Base-by-base conservation (phyloP, 2,797 vertebrate species). In the Acridotheres tristis region DNA sequence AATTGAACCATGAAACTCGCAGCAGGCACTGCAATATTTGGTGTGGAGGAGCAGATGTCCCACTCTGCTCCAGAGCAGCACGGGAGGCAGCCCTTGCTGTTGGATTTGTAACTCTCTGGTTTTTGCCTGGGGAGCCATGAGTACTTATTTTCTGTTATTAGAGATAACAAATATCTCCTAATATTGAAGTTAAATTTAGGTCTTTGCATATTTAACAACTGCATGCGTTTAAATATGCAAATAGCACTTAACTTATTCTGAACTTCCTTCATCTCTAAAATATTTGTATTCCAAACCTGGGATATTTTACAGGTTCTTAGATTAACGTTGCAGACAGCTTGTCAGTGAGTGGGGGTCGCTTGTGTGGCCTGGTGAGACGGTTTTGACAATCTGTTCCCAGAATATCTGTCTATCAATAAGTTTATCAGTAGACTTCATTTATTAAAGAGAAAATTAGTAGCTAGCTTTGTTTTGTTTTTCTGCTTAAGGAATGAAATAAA, bases 361-460 rank as follows among this genome's bases (percentile, higher is more conserved):
- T 71, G n/a, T 66, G 72, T 91, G 88, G 48, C 74, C 90, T 93
- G 79, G 17, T 93, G 88, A 94, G 40, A 80, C 2, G 1, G 55
- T 92, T 84, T 66, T 88, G 79, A 85, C 88, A 89, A 89, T 93
- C 85, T 80, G 78, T 82, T 94, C 45, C 63, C 51, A 84, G 84
- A 87, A 61, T 90, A 94, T 76, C 77, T 91, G 65, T 88, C 93
- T 69, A 63, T 85, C 71, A 85, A 25, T 63, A 87, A 80, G 21
- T 95, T 93, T 90, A 77, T 86, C 48, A 74, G 66, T 18, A 82
- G 42, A 29, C 18, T 66, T 86, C 2, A 3, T 87, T 94, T 89
- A 69, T 71, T 76, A 71, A 55, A 66, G 47, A 58, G 26, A 90
- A 74, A 79, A 90, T 18, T 71, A 55, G 10, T 20, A 69, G 5